Percentiles rank a stretch among this genome's conserved stretches.
phyloP scores from a whole-genome alignment of 1,140 invertebrate genomes.

The Antheraea mylitta region DNA sequence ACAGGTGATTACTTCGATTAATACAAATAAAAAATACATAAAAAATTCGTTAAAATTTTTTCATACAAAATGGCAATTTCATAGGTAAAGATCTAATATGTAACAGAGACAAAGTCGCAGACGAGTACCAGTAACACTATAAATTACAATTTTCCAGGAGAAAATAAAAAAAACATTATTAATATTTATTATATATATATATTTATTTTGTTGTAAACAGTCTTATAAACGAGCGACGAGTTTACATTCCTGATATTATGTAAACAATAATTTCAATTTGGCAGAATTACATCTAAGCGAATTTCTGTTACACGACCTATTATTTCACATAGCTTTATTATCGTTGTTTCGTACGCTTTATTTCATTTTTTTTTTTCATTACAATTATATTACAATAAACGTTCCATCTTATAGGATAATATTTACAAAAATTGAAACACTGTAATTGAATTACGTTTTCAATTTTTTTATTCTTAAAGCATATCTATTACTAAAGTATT shows the following conservation, averaged over 20 bases:
- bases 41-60: no score
- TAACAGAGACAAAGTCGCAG: no score
- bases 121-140: no score
- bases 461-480: constrained; percentile 36
- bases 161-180: neutral
- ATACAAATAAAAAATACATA: no score
- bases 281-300: constrained; percentile 59
- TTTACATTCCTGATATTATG: constrained; percentile 45
- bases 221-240: constrained; percentile 71
- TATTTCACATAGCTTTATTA: constrained; percentile 20
- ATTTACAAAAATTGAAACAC: constrained; percentile 60
- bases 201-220: constrained; percentile 53
- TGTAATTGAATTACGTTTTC: constrained; percentile 56
- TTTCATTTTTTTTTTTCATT: constrained; percentile 20
- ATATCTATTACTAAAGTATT: constrained; percentile 16
- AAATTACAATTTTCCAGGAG: no score
- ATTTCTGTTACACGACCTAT: constrained; percentile 54
- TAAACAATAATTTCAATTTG: constrained; percentile 66
- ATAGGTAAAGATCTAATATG: no score
- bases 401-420: constrained; percentile 41
- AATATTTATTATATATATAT: constrained; percentile 7
- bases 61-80: no score
- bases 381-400: constrained; percentile 29
- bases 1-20: no score
- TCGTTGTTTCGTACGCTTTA: constrained; percentile 31